phyloP scores from a whole-genome alignment of 2,888 invertebrate species.

The Diaprepes abbreviatus region DNA sequence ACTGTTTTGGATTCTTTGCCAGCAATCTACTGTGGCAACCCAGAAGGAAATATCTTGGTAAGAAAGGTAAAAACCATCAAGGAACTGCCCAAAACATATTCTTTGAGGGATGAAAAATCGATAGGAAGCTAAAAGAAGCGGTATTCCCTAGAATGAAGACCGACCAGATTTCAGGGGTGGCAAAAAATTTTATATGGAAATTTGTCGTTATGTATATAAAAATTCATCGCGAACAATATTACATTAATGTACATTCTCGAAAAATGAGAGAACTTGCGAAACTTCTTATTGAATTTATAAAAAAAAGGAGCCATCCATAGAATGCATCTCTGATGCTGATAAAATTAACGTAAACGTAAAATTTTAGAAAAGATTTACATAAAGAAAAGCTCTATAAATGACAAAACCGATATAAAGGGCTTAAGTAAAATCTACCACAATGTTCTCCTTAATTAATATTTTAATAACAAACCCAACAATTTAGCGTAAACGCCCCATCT shows the following conservation, averaged over 20 bases:
- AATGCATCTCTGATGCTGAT: too few species aligned
- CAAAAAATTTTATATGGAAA: conserved; percentile 43
- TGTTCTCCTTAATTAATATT: too few species aligned
- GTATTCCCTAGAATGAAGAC: conserved; percentile 4
- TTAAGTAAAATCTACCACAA: too few species aligned
- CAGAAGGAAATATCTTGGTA: conserved; percentile 49
- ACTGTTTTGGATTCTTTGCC: conserved; percentile 54
- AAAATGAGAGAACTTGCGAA: too few species aligned
- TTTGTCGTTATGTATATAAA: conserved; percentile 48
- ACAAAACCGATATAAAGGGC: too few species aligned
- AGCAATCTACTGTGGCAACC: conserved; percentile 51
- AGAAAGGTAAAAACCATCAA: conserved; percentile 16
- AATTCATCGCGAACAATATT: conserved; percentile 46
- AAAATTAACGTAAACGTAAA: too few species aligned
- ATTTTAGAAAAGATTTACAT: too few species aligned
- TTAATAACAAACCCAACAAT: too few species aligned
- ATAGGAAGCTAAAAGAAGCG: conserved; percentile 5
- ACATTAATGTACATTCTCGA: conserved; percentile 32
- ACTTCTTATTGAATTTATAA: conserved; percentile 38
- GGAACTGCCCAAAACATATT: conserved; percentile 28
- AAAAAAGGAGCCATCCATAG: too few species aligned
- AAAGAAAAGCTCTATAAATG: too few species aligned
- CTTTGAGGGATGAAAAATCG: conserved; percentile 18
- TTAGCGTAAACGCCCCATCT: too few species aligned
- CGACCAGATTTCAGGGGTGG: conserved; percentile 35